A percentile compares a stretch with the other conserved stretches of the same genome.
phyloP scores from a whole-genome alignment of 2,113 vertebrate genomes.

The Artemisiospiza belli region DNA sequence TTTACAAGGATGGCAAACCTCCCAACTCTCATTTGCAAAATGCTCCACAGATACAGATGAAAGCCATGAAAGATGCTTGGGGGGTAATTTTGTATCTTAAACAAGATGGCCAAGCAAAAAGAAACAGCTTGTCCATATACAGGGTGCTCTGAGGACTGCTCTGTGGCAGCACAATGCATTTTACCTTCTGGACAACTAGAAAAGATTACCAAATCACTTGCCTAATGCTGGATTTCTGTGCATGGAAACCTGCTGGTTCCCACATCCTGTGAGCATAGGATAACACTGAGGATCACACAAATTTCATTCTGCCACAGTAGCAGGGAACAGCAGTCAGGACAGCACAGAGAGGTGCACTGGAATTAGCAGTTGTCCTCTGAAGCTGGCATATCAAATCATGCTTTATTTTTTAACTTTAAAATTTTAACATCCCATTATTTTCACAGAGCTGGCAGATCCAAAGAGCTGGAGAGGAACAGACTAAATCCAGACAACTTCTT shows the following conservation, averaged over 20 bases:
- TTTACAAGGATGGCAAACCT: background rate
- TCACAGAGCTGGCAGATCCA: background rate
- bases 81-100: background rate
- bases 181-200: background rate
- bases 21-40: background rate
- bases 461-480: background rate
- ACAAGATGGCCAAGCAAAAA: background rate
- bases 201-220: background rate
- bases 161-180: background rate
- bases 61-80: background rate
- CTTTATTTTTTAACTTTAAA: background rate
- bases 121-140: background rate
- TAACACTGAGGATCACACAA: background rate
- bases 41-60: background rate
- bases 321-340: background rate
- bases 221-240: background rate
- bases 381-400: background rate
- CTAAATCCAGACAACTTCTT: background rate
- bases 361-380: background rate
- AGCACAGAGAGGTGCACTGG: background rate
- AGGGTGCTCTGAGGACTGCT: background rate
- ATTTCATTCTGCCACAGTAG: background rate
- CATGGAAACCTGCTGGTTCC: background rate
- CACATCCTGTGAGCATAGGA: background rate
- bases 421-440: background rate